Conservation (phyloP, 2,797 vertebrate species). For the Coccyzus lansbergi region DNA sequence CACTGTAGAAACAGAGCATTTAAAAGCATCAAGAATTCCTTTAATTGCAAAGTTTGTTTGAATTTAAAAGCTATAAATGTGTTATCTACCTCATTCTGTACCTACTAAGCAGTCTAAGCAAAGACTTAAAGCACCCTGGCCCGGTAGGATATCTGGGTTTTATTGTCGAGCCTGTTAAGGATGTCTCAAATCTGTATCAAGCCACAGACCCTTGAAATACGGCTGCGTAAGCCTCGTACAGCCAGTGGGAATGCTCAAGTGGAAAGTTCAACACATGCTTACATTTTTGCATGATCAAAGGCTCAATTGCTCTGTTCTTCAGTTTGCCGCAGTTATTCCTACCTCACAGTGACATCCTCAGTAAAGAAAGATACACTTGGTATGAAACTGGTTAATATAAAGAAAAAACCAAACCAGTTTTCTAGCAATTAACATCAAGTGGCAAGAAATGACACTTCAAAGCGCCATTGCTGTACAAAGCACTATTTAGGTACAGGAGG, state of each 20-base stretch:
- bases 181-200: neutral
- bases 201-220: neutral
- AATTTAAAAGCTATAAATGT: conserved; percentile 23
- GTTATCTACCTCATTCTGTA: neutral
- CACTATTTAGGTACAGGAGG: neutral
- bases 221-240: neutral
- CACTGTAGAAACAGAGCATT: neutral
- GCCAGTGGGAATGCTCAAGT: neutral
- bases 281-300: conserved; percentile 12
- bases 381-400: neutral
- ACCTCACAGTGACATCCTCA: conserved; percentile 18
- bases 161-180: neutral
- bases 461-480: neutral
- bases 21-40: neutral
- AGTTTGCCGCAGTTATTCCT: neutral
- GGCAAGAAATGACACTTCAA: conserved; percentile 54
- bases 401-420: neutral
- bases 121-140: conserved; percentile 18
- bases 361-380: neutral
- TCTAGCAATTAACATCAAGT: conserved; percentile 39
- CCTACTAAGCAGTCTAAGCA: conserved; percentile 13
- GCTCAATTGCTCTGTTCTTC: neutral
- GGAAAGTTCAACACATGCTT: neutral
- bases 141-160: conserved; percentile 21
- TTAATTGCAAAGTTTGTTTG: neutral